Base-by-base conservation (phyloP, 1,140 invertebrate species). In the Macrotrachela quadricornifera region DNA sequence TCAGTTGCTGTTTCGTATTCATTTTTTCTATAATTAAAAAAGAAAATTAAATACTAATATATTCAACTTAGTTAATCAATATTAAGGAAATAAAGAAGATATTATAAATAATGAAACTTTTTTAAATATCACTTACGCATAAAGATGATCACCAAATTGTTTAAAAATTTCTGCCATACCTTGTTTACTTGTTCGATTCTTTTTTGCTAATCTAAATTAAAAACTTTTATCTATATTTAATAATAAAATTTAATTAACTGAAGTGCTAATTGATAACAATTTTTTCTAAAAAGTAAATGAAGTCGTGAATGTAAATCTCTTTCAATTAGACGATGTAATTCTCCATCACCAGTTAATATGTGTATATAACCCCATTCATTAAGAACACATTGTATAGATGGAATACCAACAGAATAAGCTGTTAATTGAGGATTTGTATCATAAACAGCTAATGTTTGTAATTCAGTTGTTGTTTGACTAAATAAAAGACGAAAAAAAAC, bases 361-460 rank as follows among this genome's bases (percentile, higher is more conserved):
- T 84, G 88, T 55, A 90, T 79, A 16, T 79, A 80, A 4, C 85
- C 85, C 83, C 85, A 91, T 71, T 91, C 85, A 14, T 78, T 79
- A 51, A 88, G 64, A 18, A 88, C 77, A 43, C 82, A 78, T 56
- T 79, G 76, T 9, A 88, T 78, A 58, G 79, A 78, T 41, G 80
- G 73, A 61, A 86, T 76, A 0, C 78, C 76, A 15, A 80, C 78
- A 6, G 81, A 80, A 64, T 83, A 87, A 0, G 85, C 83, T 30
- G 86, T 85, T 59, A 85, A 84, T 69, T 88, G 88, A 66, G 87
- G 88, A 61, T 83, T 79, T 58, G 87, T 82, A 67, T 92, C 85
- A 42, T 88, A 77, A 14, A 90, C 79, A 1, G 83, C 87, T 14
- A 91, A 73, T 18, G 74, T 71, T 58, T 74, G 68, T 62, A 73